These are phyloP conservation scores for Labroides dimidiatus DNA, from an alignment of 2,797 vertebrate species.

Conservation along the genomic window DNA sequence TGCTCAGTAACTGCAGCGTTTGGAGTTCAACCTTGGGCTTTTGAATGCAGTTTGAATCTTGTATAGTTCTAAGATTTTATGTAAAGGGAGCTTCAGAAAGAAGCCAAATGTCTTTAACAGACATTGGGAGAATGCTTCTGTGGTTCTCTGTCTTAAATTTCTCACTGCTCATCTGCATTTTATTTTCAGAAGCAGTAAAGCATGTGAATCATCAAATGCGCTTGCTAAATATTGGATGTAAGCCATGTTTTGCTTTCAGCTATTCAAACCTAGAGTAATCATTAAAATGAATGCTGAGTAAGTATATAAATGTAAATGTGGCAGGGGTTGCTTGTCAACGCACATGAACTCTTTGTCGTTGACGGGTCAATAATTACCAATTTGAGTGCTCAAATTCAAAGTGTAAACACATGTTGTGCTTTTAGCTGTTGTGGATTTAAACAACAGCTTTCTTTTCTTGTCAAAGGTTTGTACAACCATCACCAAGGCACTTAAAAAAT, in stretches of 20 bases:
- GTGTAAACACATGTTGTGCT: constrained; percentile 43
- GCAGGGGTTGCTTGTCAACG: neutral
- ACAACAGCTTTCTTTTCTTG: constrained; percentile 52
- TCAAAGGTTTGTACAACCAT: constrained; percentile 70
- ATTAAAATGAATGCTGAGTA: neutral
- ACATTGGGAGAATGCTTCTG: neutral
- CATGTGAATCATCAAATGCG: neutral
- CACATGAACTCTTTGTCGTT: constrained; percentile 3
- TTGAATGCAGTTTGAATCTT: constrained; percentile 23
- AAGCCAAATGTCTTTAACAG: neutral
- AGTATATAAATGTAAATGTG: constrained; percentile 10
- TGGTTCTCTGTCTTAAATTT: constrained; percentile 2
- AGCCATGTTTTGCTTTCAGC: constrained; percentile 20
- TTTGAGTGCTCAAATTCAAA: constrained; percentile 56
- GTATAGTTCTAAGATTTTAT: constrained; percentile 3
- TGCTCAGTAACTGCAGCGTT: constrained; percentile 39
- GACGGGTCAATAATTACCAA: constrained; percentile 39
- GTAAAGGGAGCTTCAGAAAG: neutral
- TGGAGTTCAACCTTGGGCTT: constrained; percentile 21
- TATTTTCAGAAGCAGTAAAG: neutral
- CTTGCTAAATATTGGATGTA: constrained; percentile 11
- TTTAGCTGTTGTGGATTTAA: constrained; percentile 47
- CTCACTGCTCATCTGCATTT: neutral
- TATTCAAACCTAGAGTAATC: neutral
- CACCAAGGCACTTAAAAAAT: constrained; percentile 75